These are phyloP conservation scores for Thera britannica DNA, from an alignment of 2,888 invertebrate species.

Conservation along the genomic window DNA sequence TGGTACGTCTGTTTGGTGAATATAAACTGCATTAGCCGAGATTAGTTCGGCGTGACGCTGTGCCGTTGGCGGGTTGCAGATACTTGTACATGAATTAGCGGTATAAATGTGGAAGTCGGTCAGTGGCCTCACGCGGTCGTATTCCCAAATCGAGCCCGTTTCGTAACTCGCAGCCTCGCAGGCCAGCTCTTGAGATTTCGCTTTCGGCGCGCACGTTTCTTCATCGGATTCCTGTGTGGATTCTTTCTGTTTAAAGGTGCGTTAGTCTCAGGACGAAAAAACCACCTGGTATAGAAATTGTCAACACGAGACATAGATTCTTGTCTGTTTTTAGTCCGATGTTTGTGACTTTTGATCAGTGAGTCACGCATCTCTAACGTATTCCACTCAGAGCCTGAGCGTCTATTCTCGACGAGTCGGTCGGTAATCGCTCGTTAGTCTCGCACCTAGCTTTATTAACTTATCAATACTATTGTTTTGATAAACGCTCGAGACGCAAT, in stretches of 20 bases:
- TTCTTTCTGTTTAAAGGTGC: slow-evolving; percentile 62
- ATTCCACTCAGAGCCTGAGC: slow-evolving; percentile 66
- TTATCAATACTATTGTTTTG: slow-evolving; percentile 85
- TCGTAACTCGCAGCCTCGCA: slow-evolving; percentile 67
- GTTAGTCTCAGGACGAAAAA: slow-evolving; percentile 54
- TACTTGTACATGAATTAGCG: slow-evolving; percentile 78
- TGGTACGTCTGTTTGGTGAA: slow-evolving; percentile 65
- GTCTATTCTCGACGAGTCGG: slow-evolving; percentile 66
- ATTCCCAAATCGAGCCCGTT: slow-evolving; percentile 77
- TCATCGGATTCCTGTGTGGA: slow-evolving; percentile 55
- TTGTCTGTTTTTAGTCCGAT: slow-evolving; percentile 52
- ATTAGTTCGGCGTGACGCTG: slow-evolving; percentile 54
- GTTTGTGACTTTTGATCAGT: slow-evolving; percentile 53
- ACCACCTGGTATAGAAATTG: slow-evolving; percentile 56
- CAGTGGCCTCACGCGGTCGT: slow-evolving; percentile 73
- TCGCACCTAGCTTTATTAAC: slow-evolving; percentile 80
- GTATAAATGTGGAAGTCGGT: slow-evolving; percentile 82
- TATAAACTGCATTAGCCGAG: slow-evolving; percentile 67
- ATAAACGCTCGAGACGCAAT: slow-evolving; percentile 78
- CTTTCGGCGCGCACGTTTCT: slow-evolving; percentile 65
- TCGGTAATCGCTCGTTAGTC: slow-evolving; percentile 78
- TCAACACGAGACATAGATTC: slow-evolving; percentile 67
- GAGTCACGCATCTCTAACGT: slow-evolving; percentile 72
- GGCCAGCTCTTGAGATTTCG: slow-evolving; percentile 68
- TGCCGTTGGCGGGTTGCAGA: slow-evolving; percentile 65